Conservation (phyloP, 2,888 invertebrate genomes). For the Drosophila histrio region DNA sequence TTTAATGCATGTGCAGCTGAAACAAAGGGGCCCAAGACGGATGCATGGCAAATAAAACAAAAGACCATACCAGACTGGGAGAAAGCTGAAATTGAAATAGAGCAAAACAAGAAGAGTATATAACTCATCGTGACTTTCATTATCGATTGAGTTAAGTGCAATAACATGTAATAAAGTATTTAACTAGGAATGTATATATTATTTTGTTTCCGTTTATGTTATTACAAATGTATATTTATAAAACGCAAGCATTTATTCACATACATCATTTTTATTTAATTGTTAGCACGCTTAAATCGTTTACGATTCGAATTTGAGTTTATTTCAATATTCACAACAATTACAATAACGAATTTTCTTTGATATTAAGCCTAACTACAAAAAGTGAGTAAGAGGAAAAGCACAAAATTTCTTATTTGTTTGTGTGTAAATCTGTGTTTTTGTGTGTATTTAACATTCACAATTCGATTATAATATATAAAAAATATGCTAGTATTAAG, state of each 20-base stretch:
- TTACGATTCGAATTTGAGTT: slow-evolving; percentile 67
- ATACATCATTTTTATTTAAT: slow-evolving; percentile 71
- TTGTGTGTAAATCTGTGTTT: slow-evolving; percentile 10
- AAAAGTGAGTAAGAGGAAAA: slow-evolving; percentile 76
- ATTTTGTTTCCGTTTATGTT: slow-evolving; percentile 29
- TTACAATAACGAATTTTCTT: slow-evolving; percentile 79
- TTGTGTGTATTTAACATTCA: slow-evolving; percentile 56
- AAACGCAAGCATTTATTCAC: slow-evolving; percentile 67
- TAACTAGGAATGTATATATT: slow-evolving; percentile 36
- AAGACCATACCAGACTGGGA: slow-evolving; percentile 88
- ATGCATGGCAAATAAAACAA: slow-evolving; percentile 80
- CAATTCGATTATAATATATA: slow-evolving; percentile 73
- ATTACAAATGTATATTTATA: slow-evolving; percentile 41
- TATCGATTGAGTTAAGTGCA: slow-evolving; percentile 11
- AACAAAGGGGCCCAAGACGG: slow-evolving; percentile 60
- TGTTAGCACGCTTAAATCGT: slow-evolving; percentile 64
- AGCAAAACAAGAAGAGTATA: slow-evolving; percentile 34
- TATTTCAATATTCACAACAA: slow-evolving; percentile 80
- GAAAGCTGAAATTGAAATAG: slow-evolving; percentile 84
- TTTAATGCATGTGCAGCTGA: slow-evolving; percentile 51
- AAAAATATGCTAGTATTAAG: slow-evolving; percentile 76
- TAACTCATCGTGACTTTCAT: background rate
- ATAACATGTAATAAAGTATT: slow-evolving; percentile 37
- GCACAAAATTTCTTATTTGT: slow-evolving; percentile 58
- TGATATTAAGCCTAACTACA: slow-evolving; percentile 79